These are phyloP conservation scores for Macropis europaea DNA, from an alignment of 2,888 invertebrate species.

Conservation along the genomic window DNA sequence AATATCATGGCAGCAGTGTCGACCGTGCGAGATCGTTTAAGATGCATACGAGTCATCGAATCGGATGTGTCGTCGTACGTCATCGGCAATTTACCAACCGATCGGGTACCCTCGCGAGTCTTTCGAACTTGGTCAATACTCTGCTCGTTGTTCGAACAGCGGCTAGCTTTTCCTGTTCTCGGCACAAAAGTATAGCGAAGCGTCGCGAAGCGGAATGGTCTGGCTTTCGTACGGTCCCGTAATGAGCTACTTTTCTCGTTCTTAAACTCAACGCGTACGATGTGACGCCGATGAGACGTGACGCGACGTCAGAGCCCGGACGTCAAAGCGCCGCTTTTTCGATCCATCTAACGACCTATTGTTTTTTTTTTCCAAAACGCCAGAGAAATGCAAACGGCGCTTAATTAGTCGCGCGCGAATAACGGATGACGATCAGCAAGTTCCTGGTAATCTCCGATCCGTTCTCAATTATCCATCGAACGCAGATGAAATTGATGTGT, in stretches of 20 bases:
- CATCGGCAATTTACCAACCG: not conserved
- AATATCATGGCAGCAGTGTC: not conserved
- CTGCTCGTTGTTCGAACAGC: not conserved
- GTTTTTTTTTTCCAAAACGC: slow-evolving; percentile 39
- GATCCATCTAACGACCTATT: slow-evolving; percentile 42
- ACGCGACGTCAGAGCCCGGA: slow-evolving; percentile 1
- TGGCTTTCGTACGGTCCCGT: not conserved
- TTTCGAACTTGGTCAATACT: not conserved
- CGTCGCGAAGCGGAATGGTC: not conserved
- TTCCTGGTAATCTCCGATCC: not conserved
- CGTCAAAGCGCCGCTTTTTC: slow-evolving; percentile 1
- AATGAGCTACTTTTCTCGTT: slow-evolving; percentile 17
- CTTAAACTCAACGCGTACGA: slow-evolving; percentile 11
- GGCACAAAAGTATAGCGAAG: not conserved
- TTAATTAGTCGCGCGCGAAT: slow-evolving; percentile 17
- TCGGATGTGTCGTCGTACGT: not conserved
- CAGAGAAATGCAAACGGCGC: slow-evolving; percentile 36
- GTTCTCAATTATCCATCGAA: no score
- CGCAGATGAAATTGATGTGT: no score
- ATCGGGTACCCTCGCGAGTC: not conserved
- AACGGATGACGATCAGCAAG: not conserved
- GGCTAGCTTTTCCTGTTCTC: not conserved
- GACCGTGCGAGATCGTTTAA: not conserved
- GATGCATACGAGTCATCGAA: not conserved
- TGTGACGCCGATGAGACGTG: slow-evolving; percentile 36